A percentile compares a stretch with the other conserved stretches of the same genome.
Conservation (phyloP, 2,797 vertebrate genomes). For the Macroramphosus scolopax region DNA sequence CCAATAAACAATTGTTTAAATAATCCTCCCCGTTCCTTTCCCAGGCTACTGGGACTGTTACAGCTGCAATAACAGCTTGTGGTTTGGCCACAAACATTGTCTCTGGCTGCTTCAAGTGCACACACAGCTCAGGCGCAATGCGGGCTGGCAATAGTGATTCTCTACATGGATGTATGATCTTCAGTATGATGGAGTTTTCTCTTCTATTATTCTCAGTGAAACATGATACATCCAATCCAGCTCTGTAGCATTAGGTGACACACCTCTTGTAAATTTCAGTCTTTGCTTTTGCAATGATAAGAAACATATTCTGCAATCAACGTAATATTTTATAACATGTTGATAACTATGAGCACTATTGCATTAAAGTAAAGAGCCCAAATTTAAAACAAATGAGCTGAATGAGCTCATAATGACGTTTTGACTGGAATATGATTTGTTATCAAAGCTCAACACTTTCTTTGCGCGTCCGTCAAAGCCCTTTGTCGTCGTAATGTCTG, state of each 20-base stretch:
- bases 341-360: no score
- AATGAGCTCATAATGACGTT: no score
- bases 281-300: constrained; percentile 13
- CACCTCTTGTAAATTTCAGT: not conserved
- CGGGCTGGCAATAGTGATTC: constrained; percentile 32
- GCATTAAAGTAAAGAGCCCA: no score
- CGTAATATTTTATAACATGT: not conserved
- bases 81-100: constrained; percentile 61
- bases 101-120: constrained; percentile 41
- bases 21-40: constrained; percentile 63
- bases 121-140: constrained; percentile 23
- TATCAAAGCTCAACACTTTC: no score
- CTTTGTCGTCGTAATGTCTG: constrained; percentile 10
- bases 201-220: no score
- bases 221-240: no score
- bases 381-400: constrained; percentile 9
- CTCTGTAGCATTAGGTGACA: no score
- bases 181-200: constrained; percentile 3
- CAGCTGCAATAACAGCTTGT: constrained; percentile 83
- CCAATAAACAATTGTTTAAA: constrained; percentile 57
- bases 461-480: no score
- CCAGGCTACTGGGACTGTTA: constrained; percentile 70
- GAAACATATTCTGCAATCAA: not conserved
- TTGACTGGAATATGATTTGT: no score
- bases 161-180: not conserved